These are phyloP conservation scores for Gnathonemus echidnorhynchus DNA, from an alignment of 2,113 vertebrate genomes.

Conservation along the genomic window DNA sequence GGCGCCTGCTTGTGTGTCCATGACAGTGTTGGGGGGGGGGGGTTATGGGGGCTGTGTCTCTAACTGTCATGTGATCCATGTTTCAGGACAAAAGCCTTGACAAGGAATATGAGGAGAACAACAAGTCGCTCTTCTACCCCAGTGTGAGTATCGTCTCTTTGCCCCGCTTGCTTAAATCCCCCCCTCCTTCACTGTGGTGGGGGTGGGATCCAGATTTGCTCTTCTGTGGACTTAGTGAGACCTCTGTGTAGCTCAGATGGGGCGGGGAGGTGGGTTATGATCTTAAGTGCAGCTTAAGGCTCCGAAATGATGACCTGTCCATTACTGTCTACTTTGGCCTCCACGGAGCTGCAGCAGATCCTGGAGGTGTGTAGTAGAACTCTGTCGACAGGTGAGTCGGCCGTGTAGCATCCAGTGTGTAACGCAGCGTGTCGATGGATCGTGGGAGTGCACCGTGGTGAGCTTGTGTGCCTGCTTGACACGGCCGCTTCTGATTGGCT, in stretches of 20 bases:
- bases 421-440: slow-evolving; percentile 2
- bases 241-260: background rate
- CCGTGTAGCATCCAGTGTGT: slow-evolving; percentile 13
- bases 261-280: slow-evolving; percentile 23
- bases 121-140: slow-evolving; percentile 71
- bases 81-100: slow-evolving; percentile 89
- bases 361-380: slow-evolving; percentile 67
- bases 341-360: slow-evolving; percentile 69
- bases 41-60: background rate
- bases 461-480: background rate
- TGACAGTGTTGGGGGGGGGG: background rate
- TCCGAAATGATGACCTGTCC: slow-evolving; percentile 57
- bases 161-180: background rate
- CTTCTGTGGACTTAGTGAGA: background rate
- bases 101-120: slow-evolving; percentile 82
- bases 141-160: slow-evolving; percentile 72
- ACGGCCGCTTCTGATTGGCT: background rate
- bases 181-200: background rate
- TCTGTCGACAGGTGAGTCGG: slow-evolving; percentile 62
- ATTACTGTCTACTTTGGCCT: slow-evolving; percentile 60
- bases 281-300: slow-evolving; percentile 16
- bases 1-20: background rate
- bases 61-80: background rate
- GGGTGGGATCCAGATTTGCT: background rate
- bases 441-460: background rate